Conservation (phyloP, 2,113 vertebrate species). For the Leptodactylus fuscus region DNA sequence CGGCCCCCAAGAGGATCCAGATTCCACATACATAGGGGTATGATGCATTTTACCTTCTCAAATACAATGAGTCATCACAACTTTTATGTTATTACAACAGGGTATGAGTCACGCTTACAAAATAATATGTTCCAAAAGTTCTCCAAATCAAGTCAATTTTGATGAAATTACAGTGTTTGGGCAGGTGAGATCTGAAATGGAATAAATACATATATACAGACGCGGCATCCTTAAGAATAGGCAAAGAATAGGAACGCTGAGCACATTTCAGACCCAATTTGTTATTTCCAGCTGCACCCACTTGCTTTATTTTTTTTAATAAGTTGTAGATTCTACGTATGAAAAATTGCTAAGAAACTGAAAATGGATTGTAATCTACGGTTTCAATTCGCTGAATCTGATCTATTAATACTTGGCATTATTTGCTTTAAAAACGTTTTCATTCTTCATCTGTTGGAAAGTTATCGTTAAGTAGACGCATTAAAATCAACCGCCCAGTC, state of each 20-base stretch:
- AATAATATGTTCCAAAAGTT: no score
- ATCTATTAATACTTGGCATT: no score
- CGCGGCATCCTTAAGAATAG: background rate
- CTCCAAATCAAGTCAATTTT: no score
- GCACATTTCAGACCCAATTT: background rate
- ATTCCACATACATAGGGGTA: background rate
- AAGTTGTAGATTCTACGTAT: no score
- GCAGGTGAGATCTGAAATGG: background rate
- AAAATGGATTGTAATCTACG: background rate
- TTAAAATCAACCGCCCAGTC: no score
- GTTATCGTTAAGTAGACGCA: no score
- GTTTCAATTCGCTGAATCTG: background rate
- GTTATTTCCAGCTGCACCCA: background rate
- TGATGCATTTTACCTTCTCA: background rate
- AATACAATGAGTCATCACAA: background rate
- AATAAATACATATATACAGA: background rate
- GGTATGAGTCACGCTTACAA: background rate
- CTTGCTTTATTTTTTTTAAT: background rate
- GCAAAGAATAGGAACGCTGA: background rate
- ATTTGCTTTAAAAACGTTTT: no score
- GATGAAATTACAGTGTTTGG: no score
- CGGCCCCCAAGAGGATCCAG: no score
- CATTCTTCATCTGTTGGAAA: no score
- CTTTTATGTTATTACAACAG: background rate
- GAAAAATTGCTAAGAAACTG: no score